Evolutionary conservation across 2,113 vertebrate genomes (phyloP).

Genomic region (Seriola rivoliana): DNA sequence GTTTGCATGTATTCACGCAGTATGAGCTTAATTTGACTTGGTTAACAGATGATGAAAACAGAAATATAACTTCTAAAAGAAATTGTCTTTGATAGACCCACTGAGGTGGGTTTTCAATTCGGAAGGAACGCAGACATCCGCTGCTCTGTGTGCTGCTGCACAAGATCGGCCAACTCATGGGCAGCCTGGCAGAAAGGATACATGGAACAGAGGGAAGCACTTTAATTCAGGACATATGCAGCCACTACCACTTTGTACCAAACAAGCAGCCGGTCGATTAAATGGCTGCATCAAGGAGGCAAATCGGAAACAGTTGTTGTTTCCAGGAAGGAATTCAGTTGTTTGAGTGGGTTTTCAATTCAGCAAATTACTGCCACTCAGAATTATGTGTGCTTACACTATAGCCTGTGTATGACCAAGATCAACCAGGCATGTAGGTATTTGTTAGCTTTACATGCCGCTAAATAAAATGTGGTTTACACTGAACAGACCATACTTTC

Average conservation of each 20-base stretch:
- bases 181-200: not conserved
- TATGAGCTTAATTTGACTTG: not conserved
- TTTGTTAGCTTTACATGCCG: not conserved
- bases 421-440: not conserved
- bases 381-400: not conserved
- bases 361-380: constrained; percentile 15
- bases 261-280: not conserved
- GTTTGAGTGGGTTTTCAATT: constrained; percentile 29
- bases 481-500: not conserved
- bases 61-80: not conserved
- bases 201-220: not conserved
- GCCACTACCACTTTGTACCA: not conserved
- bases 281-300: not conserved
- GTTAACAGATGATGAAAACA: not conserved
- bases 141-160: constrained; percentile 7
- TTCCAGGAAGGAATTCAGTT: constrained; percentile 25
- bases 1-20: not conserved
- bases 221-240: constrained; percentile 7
- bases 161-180: constrained; percentile 4
- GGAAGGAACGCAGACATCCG: not conserved
- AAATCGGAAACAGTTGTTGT: constrained; percentile 20
- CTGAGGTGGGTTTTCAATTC: not conserved
- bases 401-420: not conserved
- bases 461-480: not conserved
- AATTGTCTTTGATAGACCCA: not conserved